Conservation (phyloP, 2,888 invertebrate species). For the Agelastica alni region DNA sequence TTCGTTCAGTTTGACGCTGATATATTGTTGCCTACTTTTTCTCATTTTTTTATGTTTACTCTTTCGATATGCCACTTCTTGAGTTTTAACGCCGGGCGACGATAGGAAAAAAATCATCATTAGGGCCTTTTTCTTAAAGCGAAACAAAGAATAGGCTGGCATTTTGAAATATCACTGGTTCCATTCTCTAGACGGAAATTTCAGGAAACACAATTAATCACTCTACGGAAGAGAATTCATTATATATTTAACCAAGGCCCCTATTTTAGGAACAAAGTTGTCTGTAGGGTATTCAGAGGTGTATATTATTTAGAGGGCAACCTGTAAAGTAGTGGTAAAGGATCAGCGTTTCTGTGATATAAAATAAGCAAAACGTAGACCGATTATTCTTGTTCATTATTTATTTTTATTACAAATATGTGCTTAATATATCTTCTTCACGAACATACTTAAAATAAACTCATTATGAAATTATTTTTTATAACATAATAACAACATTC, state of each 20-base stretch:
- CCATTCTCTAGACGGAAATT: conserved; percentile 15
- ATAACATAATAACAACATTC: no score
- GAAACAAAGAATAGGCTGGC: conserved; percentile 17
- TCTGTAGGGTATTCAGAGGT: no score
- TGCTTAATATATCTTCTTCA: no score
- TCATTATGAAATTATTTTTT: no score
- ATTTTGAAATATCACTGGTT: conserved; percentile 14
- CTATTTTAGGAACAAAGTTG: neutral
- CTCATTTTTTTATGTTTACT: conserved; percentile 11
- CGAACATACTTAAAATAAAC: no score
- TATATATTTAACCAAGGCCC: neutral
- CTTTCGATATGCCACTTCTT: conserved; percentile 7
- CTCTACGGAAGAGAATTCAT: conserved; percentile 1
- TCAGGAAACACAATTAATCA: conserved; percentile 8
- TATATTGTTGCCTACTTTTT: conserved; percentile 11
- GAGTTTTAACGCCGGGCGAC: conserved; percentile 1
- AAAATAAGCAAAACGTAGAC: no score
- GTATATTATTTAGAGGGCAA: no score
- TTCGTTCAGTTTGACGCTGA: conserved; percentile 9
- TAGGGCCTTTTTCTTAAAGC: conserved; percentile 16
- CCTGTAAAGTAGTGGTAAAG: no score
- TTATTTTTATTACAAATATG: no score
- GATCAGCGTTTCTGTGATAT: no score
- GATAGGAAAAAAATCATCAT: conserved; percentile 22
- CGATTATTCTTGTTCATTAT: no score